These are phyloP conservation scores for Cryptosula pallasiana DNA, from an alignment of 2,888 invertebrate species.

Conservation along the genomic window DNA sequence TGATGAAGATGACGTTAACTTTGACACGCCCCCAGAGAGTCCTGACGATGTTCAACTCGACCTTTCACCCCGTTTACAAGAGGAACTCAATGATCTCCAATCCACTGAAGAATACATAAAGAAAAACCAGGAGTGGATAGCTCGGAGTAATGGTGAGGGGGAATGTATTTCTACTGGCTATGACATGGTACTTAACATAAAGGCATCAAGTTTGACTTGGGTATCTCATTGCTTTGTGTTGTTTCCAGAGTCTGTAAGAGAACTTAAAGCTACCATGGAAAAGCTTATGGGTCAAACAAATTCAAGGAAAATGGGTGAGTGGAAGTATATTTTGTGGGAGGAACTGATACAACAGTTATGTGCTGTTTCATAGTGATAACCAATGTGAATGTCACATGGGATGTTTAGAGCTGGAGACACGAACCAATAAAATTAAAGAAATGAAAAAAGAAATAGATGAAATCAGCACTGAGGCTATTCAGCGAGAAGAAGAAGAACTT, in stretches of 20 bases:
- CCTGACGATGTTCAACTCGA: background rate
- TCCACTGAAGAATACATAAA: constrained; percentile 17
- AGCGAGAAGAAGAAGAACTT: constrained; percentile 15
- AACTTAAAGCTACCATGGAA: background rate
- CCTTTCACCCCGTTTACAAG: background rate
- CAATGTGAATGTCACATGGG: too few species aligned
- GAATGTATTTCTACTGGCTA: too few species aligned
- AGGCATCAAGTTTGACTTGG: too few species aligned
- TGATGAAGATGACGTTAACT: background rate
- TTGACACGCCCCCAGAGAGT: constrained; percentile 21
- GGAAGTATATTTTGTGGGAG: too few species aligned
- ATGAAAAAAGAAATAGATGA: constrained; percentile 22
- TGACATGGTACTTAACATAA: too few species aligned
- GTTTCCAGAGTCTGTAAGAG: background rate
- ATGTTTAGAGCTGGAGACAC: background rate
- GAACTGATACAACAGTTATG: too few species aligned
- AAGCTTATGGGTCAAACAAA: constrained; percentile 5
- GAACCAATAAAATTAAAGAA: background rate
- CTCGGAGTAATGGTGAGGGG: background rate
- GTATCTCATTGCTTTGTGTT: background rate
- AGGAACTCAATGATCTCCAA: background rate
- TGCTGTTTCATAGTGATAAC: too few species aligned
- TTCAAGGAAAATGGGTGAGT: background rate
- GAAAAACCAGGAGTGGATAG: constrained; percentile 20
- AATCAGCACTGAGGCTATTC: constrained; percentile 2